Percentiles rank a stretch among this genome's conserved stretches.
These are phyloP conservation scores for Aptenodytes forsteri DNA, from an alignment of 2,113 vertebrate genomes.

Conservation along the genomic window DNA sequence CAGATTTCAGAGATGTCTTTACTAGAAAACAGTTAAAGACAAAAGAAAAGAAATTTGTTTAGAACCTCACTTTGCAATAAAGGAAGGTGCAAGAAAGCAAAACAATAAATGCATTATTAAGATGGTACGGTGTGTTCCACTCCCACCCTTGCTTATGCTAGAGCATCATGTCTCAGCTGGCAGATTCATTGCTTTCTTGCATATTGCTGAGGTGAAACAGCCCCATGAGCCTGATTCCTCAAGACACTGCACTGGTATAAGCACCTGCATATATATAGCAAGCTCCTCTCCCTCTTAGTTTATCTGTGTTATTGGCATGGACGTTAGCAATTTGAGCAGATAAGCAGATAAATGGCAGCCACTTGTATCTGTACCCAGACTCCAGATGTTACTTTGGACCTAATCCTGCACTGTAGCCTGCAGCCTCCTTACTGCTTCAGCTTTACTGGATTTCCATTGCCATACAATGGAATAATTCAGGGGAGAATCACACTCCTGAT, in stretches of 20 bases:
- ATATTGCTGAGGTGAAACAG: background rate
- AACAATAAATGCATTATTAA: background rate
- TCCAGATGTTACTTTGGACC: background rate
- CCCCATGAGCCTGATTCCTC: background rate
- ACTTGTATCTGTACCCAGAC: background rate
- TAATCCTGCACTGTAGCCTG: background rate
- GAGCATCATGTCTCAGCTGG: background rate
- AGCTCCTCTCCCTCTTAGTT: background rate
- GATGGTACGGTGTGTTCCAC: background rate
- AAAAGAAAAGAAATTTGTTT: background rate
- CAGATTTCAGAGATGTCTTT: background rate
- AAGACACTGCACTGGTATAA: background rate
- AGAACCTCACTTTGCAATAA: background rate
- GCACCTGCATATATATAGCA: background rate
- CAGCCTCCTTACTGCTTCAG: background rate
- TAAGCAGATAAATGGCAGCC: background rate
- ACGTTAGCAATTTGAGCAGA: background rate
- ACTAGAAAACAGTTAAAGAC: background rate
- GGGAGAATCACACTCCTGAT: background rate
- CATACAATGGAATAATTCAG: background rate
- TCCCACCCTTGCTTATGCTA: background rate
- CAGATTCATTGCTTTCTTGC: background rate
- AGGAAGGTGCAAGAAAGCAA: background rate
- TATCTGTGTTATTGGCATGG: background rate
- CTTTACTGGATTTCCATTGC: background rate